Evolutionary conservation across 2,113 vertebrate genomes (phyloP).

Genomic region (Chaenocephalus aceratus): DNA sequence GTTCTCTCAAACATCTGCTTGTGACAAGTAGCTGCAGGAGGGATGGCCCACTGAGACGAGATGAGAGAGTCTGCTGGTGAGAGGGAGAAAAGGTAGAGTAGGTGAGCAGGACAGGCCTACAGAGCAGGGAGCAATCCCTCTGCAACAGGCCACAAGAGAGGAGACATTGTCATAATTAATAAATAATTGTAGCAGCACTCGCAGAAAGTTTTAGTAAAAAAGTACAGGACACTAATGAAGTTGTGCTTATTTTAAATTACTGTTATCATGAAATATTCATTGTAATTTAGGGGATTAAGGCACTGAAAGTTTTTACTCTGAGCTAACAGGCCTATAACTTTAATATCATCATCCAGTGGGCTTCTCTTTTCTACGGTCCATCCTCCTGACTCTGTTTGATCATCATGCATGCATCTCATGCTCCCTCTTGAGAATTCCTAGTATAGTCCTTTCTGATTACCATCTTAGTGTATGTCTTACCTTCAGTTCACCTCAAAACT

Average conservation of each 20-base stretch:
- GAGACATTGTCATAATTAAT: constrained; percentile 6
- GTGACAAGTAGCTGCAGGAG: constrained; percentile 74
- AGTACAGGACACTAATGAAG: constrained; percentile 12
- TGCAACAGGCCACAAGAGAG: constrained; percentile 24
- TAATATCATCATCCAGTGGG: constrained; percentile 32
- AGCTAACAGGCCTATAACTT: constrained; percentile 39
- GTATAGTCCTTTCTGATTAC: constrained; percentile 55
- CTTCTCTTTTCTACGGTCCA: neutral
- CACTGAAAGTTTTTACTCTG: constrained; percentile 26
- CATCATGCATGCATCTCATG: constrained; percentile 52
- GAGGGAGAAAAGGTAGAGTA: constrained; percentile 19
- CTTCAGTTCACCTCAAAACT: constrained; percentile 68
- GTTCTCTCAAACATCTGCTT: constrained; percentile 69
- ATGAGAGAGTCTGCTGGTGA: constrained; percentile 44
- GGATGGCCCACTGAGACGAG: constrained; percentile 43
- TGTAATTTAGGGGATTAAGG: constrained; percentile 13
- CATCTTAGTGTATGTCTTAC: constrained; percentile 59
- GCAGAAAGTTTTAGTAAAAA: constrained; percentile 4
- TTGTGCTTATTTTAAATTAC: constrained; percentile 10
- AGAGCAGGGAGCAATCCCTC: constrained; percentile 7
- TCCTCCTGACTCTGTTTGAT: constrained; percentile 60
- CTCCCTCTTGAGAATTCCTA: constrained; percentile 45
- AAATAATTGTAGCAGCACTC: constrained; percentile 1
- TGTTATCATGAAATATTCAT: constrained; percentile 48
- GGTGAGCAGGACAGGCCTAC: constrained; percentile 23